A percentile compares a stretch with the other conserved stretches of the same genome.
Conservation (phyloP, 2,888 invertebrate species). For the Pollenia labialis region DNA sequence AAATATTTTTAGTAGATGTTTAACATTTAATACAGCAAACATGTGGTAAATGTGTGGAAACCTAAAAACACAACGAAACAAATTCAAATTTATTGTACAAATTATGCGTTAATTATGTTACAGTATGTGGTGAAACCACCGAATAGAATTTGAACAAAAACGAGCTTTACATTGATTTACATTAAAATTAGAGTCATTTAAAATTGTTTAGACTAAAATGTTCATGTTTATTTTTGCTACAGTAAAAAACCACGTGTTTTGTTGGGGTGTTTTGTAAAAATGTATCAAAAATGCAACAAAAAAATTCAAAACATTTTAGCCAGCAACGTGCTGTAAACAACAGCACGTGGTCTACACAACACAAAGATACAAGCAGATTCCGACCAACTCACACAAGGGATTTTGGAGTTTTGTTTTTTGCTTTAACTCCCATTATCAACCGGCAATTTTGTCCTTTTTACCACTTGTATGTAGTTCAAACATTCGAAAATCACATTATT, state of each 20-base stretch:
- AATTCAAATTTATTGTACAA: slow-evolving; percentile 43
- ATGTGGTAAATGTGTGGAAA: slow-evolving; percentile 56
- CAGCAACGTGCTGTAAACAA: slow-evolving; percentile 61
- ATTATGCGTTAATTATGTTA: slow-evolving; percentile 55
- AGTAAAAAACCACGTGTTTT: slow-evolving; percentile 69
- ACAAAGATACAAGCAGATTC: background rate
- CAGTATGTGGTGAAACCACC: slow-evolving; percentile 45
- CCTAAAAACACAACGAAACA: slow-evolving; percentile 38
- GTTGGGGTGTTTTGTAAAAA: slow-evolving; percentile 42
- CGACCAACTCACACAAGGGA: slow-evolving; percentile 4
- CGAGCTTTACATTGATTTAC: slow-evolving; percentile 45
- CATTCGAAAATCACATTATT: slow-evolving; percentile 64
- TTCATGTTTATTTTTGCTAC: slow-evolving; percentile 60
- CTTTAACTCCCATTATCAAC: background rate
- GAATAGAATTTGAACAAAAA: slow-evolving; percentile 24
- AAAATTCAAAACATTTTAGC: slow-evolving; percentile 34
- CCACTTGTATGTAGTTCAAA: slow-evolving; percentile 53
- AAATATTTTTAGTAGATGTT: slow-evolving; percentile 39
- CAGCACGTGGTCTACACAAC: slow-evolving; percentile 59
- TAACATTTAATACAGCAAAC: slow-evolving; percentile 47
- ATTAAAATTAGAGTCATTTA: slow-evolving; percentile 44
- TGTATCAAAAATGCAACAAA: slow-evolving; percentile 20
- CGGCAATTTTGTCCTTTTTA: slow-evolving; percentile 47
- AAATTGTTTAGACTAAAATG: slow-evolving; percentile 45
- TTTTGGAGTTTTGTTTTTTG: background rate